Evolutionary conservation across 2,797 vertebrate genomes (phyloP), one percentile per base, ranked within the genome.

Genomic region (Hyperoplus lanceolatus): DNA sequence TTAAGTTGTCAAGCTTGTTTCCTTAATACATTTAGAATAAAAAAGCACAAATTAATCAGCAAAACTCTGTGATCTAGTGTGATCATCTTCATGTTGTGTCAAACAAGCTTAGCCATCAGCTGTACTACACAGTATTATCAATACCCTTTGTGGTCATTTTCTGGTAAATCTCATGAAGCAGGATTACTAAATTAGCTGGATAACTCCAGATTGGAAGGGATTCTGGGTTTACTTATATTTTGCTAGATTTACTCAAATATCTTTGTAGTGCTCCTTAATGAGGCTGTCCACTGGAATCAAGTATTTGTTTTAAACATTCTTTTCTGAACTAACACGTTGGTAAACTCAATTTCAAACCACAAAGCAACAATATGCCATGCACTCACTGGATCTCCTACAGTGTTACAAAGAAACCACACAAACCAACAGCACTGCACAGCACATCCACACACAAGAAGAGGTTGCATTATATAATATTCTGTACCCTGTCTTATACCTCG

Each of bases 401-500:
- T 8, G 21, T 55, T 18, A 69, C 67, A 85, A 39, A 39, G 71
- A 80, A 76, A 83, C 56, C 49, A 86, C 42, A 86, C 60, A 88
- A 70, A 83, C 55, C 14, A 78, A 76, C 77, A 80, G 8, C 64
- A 91, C 86, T 2, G 38, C 76, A 91, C 86, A 79, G 18, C 74
- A 88, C 83, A 53, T 29, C 29, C 86, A 87, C 89, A 87, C 81
- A 87, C 75, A 86, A 59, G 42, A 84, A 90, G 75, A 93, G 77
- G 77, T 91, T 85, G 81, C 81, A 56, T 92, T 90, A 92, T 87
- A 90, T 93, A 65, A 85, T 86, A 91, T 94, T 90, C 94, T 94
- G 93, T 95, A 95, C 95, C 94, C 93, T 94, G 94, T 93, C 96
- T 95, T 94, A 96, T 97, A 97, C 98, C 97, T 97, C 97, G 96